phyloP scores from a whole-genome alignment of 2,888 invertebrate species.

The Julus scanicus region DNA sequence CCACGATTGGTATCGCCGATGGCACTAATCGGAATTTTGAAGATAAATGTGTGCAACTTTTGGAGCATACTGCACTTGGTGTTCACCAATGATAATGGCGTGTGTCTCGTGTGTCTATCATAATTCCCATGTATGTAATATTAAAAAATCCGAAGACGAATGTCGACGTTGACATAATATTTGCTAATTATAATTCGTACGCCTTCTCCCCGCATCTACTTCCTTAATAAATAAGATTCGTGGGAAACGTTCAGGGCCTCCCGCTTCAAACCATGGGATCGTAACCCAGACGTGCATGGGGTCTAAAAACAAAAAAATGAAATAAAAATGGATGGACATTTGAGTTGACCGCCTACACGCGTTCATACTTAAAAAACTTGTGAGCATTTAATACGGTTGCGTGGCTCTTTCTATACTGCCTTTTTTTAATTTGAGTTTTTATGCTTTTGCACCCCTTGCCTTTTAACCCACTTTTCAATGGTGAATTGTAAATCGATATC shows the following conservation, averaged over 20 bases:
- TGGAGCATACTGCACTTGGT: not conserved
- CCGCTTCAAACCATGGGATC: conserved; percentile 1
- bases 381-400: not conserved
- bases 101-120: not conserved
- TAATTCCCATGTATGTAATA: conserved; percentile 18
- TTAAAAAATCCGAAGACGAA: not conserved
- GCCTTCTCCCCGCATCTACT: conserved; percentile 27
- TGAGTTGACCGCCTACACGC: conserved; percentile 33
- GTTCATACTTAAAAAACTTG: not conserved
- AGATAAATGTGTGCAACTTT: too few relatives aligned
- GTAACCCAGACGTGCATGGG: not conserved
- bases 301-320: not conserved
- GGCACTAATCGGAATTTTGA: too few relatives aligned
- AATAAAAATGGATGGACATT: not conserved
- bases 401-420: too few relatives aligned
- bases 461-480: conserved; percentile 24
- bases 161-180: conserved; percentile 33
- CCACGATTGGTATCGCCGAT: too few relatives aligned
- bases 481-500: conserved; percentile 33
- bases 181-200: conserved; percentile 28
- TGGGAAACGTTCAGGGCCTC: not conserved
- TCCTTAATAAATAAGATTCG: conserved; percentile 33
- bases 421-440: not conserved
- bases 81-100: not conserved
- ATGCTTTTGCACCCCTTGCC: conserved; percentile 24